Evolutionary conservation across 2,888 invertebrate genomes (phyloP), one percentile per base, ranked within the genome.

Genomic region (Callosobruchus maculatus): DNA sequence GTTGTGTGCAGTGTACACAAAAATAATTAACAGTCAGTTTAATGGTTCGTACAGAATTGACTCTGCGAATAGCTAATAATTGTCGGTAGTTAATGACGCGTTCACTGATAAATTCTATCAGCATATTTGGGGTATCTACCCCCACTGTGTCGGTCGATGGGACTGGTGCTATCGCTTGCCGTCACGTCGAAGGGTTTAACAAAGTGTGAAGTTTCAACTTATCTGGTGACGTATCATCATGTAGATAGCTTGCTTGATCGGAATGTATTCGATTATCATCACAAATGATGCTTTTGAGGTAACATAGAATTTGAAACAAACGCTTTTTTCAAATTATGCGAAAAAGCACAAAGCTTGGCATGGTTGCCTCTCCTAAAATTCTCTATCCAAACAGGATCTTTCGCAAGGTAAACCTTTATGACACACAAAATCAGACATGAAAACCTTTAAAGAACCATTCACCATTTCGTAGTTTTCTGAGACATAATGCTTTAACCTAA

Each of bases 91-190:
- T 83, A 83, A 83, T 82, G 83, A 82, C 74, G 80, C 79, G 82
- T 77, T 77, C 78, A 80, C 78, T 80, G 83, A 83, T 82, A 81
- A 81, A 82, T 82, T 78, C 79, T 82, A 81, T 81, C 81, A 77
- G 77, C 80, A 79, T 81, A 81, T 81, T 81, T 80, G 75, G 79
- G 78, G 78, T 77, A 74, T 77, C 73, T 74, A 49, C 49, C 49
- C 49, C 13, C 49, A 18, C 13, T 21, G 68, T 20, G 22, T 72
- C 49, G 7, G 22, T 72, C 49, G 7, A 3, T 49, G 13, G 7
- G 49, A 49, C 13, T 49, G 49, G 49, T 18, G 49, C 13, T 49
- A 49, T 49, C 49, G 5, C 9, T 18, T 18, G 18, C 5, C 49
- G 49, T 49, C 13, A 49, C 49, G 18, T 49, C 49, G 49, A 49